phyloP scores from a whole-genome alignment of 2,113 vertebrate genomes.

The Engraulis encrasicolus region DNA sequence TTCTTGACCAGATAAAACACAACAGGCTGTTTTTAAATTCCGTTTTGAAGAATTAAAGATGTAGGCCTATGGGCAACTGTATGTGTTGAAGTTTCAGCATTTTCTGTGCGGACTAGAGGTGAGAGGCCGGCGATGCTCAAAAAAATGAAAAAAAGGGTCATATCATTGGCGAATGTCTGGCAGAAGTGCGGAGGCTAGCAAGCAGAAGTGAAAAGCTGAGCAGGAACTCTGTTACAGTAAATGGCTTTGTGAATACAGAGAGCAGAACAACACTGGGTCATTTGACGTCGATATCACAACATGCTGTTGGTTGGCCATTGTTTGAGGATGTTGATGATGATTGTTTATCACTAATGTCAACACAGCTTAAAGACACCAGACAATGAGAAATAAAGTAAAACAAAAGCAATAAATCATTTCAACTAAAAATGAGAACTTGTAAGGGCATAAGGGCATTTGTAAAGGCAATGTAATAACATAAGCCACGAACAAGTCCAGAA shows the following conservation, averaged over 20 bases:
- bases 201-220: not conserved
- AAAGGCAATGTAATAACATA: too few relatives aligned
- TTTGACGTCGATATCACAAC: not conserved
- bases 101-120: not conserved
- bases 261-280: not conserved
- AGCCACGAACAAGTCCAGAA: too few relatives aligned
- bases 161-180: not conserved
- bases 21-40: not conserved
- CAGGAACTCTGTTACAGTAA: not conserved
- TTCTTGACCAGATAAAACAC: not conserved
- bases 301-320: too few relatives aligned
- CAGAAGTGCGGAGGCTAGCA: not conserved
- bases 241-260: too few relatives aligned
- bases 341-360: not conserved
- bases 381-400: not conserved
- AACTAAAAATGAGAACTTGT: too few relatives aligned
- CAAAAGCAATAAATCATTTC: too few relatives aligned
- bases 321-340: too few relatives aligned
- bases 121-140: not conserved
- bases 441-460: too few relatives aligned
- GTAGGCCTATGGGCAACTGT: too few relatives aligned
- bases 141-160: not conserved
- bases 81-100: too few relatives aligned
- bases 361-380: not conserved
- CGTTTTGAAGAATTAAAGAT: not conserved